Percentiles rank a stretch among this genome's conserved stretches.
These are phyloP conservation scores for Chrysochloris asiatica DNA, from an alignment of 2,113 vertebrate genomes.

Conservation along the genomic window DNA sequence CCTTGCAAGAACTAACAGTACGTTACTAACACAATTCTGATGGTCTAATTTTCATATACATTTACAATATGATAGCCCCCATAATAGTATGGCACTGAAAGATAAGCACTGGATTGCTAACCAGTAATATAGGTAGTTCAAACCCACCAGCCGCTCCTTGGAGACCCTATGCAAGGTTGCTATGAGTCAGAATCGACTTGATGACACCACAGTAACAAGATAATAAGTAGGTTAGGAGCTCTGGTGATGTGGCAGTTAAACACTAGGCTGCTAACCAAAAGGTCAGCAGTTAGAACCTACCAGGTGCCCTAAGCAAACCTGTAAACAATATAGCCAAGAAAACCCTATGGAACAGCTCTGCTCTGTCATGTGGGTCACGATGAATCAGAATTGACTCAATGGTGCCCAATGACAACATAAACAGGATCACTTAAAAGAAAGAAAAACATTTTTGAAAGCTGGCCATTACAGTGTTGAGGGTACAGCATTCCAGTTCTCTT, in stretches of 20 bases:
- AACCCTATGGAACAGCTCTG: neutral
- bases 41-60: neutral
- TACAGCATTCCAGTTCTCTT: neutral
- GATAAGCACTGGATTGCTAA: neutral
- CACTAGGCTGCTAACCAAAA: no score
- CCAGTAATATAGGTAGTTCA: neutral
- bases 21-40: neutral
- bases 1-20: neutral
- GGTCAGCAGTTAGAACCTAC: no score
- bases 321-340: neutral
- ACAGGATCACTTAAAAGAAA: constrained; percentile 35
- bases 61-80: neutral
- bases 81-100: no score
- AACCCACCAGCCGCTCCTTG: neutral
- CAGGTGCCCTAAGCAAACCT: no score
- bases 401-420: neutral
- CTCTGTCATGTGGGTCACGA: neutral
- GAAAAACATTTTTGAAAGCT: constrained; percentile 9
- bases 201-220: no score
- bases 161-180: no score
- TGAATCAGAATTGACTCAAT: neutral
- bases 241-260: no score
- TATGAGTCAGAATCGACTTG: neutral
- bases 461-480: no score
- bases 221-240: no score